phyloP scores from a whole-genome alignment of 2,888 invertebrate genomes.

The Euplagia quadripunctaria region DNA sequence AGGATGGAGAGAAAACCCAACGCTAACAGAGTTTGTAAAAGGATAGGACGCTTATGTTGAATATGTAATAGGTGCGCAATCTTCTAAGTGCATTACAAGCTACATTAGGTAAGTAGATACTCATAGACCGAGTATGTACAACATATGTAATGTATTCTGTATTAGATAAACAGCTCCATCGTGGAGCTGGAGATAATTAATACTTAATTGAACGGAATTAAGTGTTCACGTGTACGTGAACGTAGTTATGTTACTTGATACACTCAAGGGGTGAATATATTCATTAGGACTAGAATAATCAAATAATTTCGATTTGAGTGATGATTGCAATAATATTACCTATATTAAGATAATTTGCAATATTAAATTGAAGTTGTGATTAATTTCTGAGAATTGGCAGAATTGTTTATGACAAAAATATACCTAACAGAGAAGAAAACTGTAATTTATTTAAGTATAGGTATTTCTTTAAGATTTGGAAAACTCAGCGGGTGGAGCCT shows the following conservation, averaged over 20 bases:
- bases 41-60: background rate
- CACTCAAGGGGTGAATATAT: background rate
- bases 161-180: background rate
- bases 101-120: slow-evolving; percentile 7
- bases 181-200: background rate
- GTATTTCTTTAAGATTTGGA: no score
- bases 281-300: background rate
- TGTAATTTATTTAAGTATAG: no score
- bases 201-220: slow-evolving; percentile 5
- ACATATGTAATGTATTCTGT: background rate
- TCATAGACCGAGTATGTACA: background rate
- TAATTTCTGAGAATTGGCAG: background rate
- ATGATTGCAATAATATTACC: background rate
- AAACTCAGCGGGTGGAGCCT: no score
- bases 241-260: background rate
- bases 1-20: background rate
- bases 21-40: background rate
- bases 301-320: background rate
- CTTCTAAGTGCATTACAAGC: slow-evolving; percentile 4
- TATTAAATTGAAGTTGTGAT: background rate
- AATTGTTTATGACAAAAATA: background rate
- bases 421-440: background rate
- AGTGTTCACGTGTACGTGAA: background rate
- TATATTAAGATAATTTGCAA: background rate
- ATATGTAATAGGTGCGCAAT: slow-evolving; percentile 4